Conservation (phyloP, 2,888 invertebrate genomes). For the Lordiphosa fenestrarum region DNA sequence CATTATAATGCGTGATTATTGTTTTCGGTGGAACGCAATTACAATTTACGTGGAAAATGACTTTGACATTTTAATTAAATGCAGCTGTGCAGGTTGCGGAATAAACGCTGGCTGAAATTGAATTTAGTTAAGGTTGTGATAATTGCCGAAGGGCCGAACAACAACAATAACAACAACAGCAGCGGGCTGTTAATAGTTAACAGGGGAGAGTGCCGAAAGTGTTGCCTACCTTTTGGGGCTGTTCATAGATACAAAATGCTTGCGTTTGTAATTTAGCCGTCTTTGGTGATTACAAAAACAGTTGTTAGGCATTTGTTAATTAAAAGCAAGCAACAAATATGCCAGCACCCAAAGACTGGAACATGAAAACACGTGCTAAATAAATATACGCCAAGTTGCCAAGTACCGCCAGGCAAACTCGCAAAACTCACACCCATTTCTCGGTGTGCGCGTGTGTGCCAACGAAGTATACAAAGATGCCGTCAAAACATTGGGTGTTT, state of each 20-base stretch:
- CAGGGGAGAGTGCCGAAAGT: background rate
- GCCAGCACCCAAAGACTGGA: constrained; percentile 16
- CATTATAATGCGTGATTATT: constrained; percentile 32
- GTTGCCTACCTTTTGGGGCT: constrained; percentile 2
- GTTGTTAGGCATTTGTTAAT: constrained; percentile 64
- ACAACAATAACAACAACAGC: background rate
- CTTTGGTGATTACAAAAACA: constrained; percentile 28
- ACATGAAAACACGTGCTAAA: constrained; percentile 60
- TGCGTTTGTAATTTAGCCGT: constrained; percentile 12
- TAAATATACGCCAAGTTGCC: constrained; percentile 58
- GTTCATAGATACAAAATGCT: background rate
- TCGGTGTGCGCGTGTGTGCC: constrained; percentile 21
- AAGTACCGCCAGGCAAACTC: constrained; percentile 45
- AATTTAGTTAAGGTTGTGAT: constrained; percentile 6
- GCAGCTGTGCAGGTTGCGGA: constrained; percentile 11
- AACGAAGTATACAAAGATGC: constrained; percentile 25
- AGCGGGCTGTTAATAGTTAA: background rate
- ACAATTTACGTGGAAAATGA: constrained; percentile 29
- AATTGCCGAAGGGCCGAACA: constrained; percentile 6
- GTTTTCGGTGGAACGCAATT: constrained; percentile 38
- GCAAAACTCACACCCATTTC: constrained; percentile 8
- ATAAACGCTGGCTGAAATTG: constrained; percentile 33
- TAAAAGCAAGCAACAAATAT: constrained; percentile 65
- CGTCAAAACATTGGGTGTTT: constrained; percentile 34
- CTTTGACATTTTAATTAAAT: constrained; percentile 59